Evolutionary conservation across 2,797 vertebrate species (phyloP).

Genomic region (Artibeus lituratus): DNA sequence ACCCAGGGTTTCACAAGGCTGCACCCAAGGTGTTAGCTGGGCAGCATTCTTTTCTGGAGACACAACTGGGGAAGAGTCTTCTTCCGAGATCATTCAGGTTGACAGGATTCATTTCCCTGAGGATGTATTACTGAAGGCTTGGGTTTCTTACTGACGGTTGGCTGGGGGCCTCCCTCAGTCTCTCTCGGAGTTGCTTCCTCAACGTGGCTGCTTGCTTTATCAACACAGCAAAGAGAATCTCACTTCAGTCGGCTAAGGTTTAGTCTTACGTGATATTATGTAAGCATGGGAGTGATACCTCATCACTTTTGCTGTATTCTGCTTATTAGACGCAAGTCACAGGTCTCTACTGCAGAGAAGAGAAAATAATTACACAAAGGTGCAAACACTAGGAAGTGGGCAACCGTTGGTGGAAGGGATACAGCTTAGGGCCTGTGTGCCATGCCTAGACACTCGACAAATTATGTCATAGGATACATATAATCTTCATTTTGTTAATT

Average conservation of each 20-base stretch:
- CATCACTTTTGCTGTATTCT: not conserved
- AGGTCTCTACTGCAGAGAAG: not conserved
- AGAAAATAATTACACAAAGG: not conserved
- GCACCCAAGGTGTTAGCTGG: not conserved
- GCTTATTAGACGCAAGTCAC: slow-evolving; percentile 14
- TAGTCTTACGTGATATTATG: not conserved
- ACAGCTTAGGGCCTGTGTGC: not conserved
- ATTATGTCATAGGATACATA: not conserved
- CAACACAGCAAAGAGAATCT: not conserved
- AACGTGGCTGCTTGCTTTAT: not conserved
- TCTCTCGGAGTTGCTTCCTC: not conserved
- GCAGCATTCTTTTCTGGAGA: not conserved
- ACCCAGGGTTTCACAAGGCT: not conserved
- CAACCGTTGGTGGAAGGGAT: not conserved
- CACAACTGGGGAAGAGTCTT: not conserved
- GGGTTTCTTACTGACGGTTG: not conserved
- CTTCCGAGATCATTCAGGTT: not conserved
- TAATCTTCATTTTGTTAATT: slow-evolving; percentile 30
- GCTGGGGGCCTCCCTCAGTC: not conserved
- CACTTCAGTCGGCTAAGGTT: not conserved
- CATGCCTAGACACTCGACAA: not conserved
- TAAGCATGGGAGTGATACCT: not conserved
- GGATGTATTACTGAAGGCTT: not conserved
- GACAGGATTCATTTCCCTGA: not conserved
- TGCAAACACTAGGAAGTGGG: not conserved